Conservation (phyloP, 2,888 invertebrate genomes). For the Drosophila atripex region DNA sequence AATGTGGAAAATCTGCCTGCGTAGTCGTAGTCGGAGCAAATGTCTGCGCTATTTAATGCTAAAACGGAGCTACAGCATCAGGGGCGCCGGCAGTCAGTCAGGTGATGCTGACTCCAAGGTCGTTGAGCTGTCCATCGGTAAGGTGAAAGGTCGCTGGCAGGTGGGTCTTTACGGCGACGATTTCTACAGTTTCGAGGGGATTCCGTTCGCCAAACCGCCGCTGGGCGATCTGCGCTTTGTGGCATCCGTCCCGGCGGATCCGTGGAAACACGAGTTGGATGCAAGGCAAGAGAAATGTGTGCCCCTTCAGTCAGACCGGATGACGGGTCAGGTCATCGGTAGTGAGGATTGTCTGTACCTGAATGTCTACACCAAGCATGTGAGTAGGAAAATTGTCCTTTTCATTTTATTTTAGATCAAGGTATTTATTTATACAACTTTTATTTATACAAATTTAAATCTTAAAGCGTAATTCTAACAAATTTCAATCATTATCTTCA, state of each 20-base stretch:
- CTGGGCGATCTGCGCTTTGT: slow-evolving; percentile 69
- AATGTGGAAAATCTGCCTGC: slow-evolving; percentile 38
- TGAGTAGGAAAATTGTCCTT: slow-evolving; percentile 30
- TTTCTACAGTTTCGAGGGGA: slow-evolving; percentile 76
- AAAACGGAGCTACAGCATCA: not conserved
- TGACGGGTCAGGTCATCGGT: slow-evolving; percentile 56
- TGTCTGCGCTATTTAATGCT: slow-evolving; percentile 7
- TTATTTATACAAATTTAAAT: not conserved
- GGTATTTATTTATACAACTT: not conserved
- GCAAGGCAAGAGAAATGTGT: slow-evolving; percentile 52
- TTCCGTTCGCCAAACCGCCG: slow-evolving; percentile 77
- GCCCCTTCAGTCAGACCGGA: slow-evolving; percentile 59
- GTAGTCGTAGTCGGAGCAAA: slow-evolving; percentile 16
- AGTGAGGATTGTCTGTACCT: slow-evolving; percentile 77
- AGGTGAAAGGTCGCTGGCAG: slow-evolving; percentile 68
- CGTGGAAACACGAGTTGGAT: slow-evolving; percentile 81
- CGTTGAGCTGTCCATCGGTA: slow-evolving; percentile 64
- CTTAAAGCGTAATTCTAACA: not conserved
- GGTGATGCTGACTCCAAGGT: slow-evolving; percentile 29
- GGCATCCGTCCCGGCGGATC: slow-evolving; percentile 78
- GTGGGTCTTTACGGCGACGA: slow-evolving; percentile 59
- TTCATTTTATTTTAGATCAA: no score
- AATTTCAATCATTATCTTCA: not conserved
- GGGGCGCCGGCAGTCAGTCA: not conserved
- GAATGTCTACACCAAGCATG: slow-evolving; percentile 76